Evolutionary conservation across 2,113 vertebrate species (phyloP), one percentile per base, ranked within the genome.

Genomic region (Centropristis striata): DNA sequence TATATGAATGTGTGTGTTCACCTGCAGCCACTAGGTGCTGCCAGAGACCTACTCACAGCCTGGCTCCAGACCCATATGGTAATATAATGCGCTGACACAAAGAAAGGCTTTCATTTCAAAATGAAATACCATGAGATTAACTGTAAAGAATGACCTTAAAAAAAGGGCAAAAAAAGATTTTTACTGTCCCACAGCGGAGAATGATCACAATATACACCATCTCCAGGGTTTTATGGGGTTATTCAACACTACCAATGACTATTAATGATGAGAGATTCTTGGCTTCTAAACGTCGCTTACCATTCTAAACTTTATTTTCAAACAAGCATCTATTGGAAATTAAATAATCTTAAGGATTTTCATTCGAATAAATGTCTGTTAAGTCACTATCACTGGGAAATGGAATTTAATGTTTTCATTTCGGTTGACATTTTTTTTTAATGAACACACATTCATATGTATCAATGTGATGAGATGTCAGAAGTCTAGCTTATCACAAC

Each of bases 1-100:
- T 53, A 58, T 68, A 55, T 67, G n/a, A 21, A 85, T 64, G 88
- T 65, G 88, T 75, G 92, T 90, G 55, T 88, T 93, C 93, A 90
- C 90, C 94, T 96, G 88, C 92, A 85, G 92, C 98, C 98, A 99
- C 97, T 96, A 96, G 97, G 97, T 98, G 98, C 96, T 96, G 96
- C 93, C 93, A 97, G 95, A 98, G 97, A 97, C 95, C 97, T 94
- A 83, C 95, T 95, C 84, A 95, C 92, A 93, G 78, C 25, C 75
- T 47, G 57, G 44, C 47, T 9, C 23, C 46, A 20, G 54, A 53
- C 37, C 14, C 23, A 27, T 16, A 23, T 12, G 49, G 42, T 18
- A 53, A 44, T 20, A 50, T 1, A 32, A 59, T 16, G 44, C 27
- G 69, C 28, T 9, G 16, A 46, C 14, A 74, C 1, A 5, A 18